These are phyloP conservation scores for Hyperoplus lanceolatus DNA, from an alignment of 2,797 vertebrate species.

Conservation along the genomic window DNA sequence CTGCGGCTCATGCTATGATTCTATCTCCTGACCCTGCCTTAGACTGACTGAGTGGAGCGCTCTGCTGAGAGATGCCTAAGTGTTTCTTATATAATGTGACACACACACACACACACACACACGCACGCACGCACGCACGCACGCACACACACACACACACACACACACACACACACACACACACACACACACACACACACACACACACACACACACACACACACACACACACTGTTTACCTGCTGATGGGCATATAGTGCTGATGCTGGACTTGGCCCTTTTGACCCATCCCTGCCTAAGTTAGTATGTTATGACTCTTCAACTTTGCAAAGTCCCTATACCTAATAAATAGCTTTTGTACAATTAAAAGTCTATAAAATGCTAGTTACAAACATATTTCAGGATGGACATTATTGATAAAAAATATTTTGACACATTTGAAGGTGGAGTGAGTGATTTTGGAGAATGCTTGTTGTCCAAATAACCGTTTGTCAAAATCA, in stretches of 20 bases:
- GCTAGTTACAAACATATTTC: neutral
- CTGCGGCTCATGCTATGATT: slow-evolving; percentile 22
- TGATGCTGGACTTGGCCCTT: slow-evolving; percentile 27
- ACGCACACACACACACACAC: no score
- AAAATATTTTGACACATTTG: no score
- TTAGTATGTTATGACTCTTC: slow-evolving; percentile 12
- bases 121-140: no score
- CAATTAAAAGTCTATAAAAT: slow-evolving; percentile 17
- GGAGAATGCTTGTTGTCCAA: no score
- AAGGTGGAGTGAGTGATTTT: no score
- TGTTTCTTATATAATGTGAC: slow-evolving; percentile 43
- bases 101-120: no score
- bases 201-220: no score
- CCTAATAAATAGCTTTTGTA: slow-evolving; percentile 17
- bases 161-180: no score
- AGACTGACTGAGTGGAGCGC: slow-evolving; percentile 19
- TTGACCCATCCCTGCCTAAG: slow-evolving; percentile 29
- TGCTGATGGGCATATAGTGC: slow-evolving; percentile 21
- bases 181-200: no score
- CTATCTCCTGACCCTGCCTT: slow-evolving; percentile 16
- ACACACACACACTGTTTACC: no score
- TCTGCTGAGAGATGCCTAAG: slow-evolving; percentile 28
- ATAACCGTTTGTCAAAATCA: no score
- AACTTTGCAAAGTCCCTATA: neutral
- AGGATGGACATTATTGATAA: neutral